Base-by-base conservation (phyloP, 2,797 vertebrate genomes). In the Caiman crocodilus region DNA sequence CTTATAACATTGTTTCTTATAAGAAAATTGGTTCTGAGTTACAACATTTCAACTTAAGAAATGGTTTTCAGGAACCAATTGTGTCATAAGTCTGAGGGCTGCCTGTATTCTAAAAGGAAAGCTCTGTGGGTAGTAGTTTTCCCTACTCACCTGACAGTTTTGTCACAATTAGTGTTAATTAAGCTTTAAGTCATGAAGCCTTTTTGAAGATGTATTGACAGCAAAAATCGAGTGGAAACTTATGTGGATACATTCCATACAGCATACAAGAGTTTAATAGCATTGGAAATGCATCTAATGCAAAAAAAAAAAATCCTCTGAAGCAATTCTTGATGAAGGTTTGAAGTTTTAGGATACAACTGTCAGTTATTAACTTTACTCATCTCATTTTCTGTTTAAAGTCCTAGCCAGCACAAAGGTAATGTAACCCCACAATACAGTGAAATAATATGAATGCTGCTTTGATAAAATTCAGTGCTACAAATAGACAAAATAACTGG, bases 191-290 rank as follows among this genome's bases (percentile, higher is more conserved):
- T 90, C 9, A 18, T 1, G 83, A 80, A 73, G 57, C 6, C 81
- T 84, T 75, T n/a, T 85, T 59, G 55, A 28, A 23, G 20, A 75
- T 73, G 14, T 21, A 86, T 89, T 56, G 79, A 4, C 25, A 55
- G 15, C 0, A 64, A 60, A 88, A 93, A 79, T 42, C 14, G 56
- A 13, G 0, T 0, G 2, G 32, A 15, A 82, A 30, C 15, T 84
- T 84, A 20, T 0, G 0, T 30, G 21, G 59, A 76, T 58, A 14
- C 17, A 57, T 0, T 0, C 1, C 5, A 74, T 79, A 25, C 76
- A 65, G 61, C 65, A 23, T 82, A 4, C 23, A 4, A 0, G 8
- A 42, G 4, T 15, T 6, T 26, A 30, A 61, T n/a, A 56, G 58
- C 2, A 1, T 12, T 30, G 82, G 71, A 89, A 76, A 67, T 14